Evolutionary conservation across 2,888 invertebrate species (phyloP).

Genomic region (Volucella inanis): DNA sequence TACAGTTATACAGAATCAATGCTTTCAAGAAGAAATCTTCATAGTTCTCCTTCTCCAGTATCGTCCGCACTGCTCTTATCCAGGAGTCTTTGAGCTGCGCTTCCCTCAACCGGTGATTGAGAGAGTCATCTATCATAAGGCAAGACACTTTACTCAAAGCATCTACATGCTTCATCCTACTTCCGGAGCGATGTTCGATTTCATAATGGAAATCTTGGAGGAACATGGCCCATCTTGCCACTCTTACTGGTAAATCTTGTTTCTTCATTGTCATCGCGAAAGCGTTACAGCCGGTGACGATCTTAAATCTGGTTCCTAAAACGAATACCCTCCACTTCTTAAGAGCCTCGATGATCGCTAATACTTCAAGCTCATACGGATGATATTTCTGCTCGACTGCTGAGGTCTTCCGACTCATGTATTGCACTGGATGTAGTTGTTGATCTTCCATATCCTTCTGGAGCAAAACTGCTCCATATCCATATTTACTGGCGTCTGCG

Average conservation of each 20-base stretch:
- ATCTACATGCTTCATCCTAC: constrained; percentile 40
- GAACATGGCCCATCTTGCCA: constrained; percentile 42
- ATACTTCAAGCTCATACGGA: constrained; percentile 76
- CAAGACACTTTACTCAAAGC: too few species aligned
- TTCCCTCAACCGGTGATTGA: too few species aligned
- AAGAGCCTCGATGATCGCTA: constrained; percentile 49
- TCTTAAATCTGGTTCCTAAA: constrained; percentile 76
- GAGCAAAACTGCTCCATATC: constrained; percentile 48
- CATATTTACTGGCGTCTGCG: constrained; percentile 54
- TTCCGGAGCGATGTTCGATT: constrained; percentile 36
- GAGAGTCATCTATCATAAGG: too few species aligned
- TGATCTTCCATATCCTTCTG: constrained; percentile 35
- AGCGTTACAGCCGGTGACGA: constrained; percentile 78
- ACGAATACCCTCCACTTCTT: constrained; percentile 76
- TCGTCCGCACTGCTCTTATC: too few species aligned
- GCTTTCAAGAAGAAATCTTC: too few species aligned
- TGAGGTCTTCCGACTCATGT: constrained; percentile 48
- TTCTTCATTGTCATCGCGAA: constrained; percentile 78
- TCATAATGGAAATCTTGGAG: constrained; percentile 42
- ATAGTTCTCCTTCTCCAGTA: too few species aligned
- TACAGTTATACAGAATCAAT: constrained; percentile 69
- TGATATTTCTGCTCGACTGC: constrained; percentile 76
- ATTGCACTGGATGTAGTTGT: constrained; percentile 37
- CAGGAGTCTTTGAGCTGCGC: too few species aligned
- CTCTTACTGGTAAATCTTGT: constrained; percentile 56